Percentiles rank a stretch among this genome's conserved stretches.
Evolutionary conservation across 2,797 vertebrate species (phyloP).

Genomic region (Pseudochromis fuscus): DNA sequence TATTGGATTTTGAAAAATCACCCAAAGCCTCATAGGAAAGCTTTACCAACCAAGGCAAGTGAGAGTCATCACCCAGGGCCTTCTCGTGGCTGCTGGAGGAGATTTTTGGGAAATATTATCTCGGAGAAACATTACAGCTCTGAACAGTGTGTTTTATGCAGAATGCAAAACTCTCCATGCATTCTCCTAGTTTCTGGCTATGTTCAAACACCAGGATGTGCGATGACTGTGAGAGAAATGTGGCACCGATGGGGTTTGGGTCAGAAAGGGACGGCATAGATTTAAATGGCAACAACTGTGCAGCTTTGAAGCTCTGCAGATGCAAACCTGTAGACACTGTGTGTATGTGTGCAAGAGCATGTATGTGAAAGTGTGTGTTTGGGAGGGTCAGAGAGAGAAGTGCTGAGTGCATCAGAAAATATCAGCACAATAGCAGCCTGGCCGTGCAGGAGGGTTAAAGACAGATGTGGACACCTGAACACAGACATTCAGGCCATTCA

Average conservation of each 20-base stretch:
- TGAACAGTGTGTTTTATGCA: constrained; percentile 67
- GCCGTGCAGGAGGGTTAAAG: constrained; percentile 38
- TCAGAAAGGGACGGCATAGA: constrained; percentile 42
- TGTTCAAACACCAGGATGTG: constrained; percentile 40
- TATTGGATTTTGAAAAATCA: constrained; percentile 66
- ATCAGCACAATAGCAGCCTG: constrained; percentile 29
- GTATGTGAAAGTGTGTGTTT: constrained; percentile 2
- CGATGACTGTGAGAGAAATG: constrained; percentile 32
- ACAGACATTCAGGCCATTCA: constrained; percentile 17
- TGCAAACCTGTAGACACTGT: background rate
- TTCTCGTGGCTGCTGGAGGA: constrained; percentile 46
- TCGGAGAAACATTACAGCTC: constrained; percentile 62
- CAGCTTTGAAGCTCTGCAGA: constrained; percentile 29
- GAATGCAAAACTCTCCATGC: constrained; percentile 50
- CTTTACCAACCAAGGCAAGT: constrained; percentile 41
- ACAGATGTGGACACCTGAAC: constrained; percentile 25
- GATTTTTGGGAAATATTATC: constrained; percentile 69
- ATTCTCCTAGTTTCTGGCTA: constrained; percentile 41
- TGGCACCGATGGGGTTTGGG: constrained; percentile 43
- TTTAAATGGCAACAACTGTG: constrained; percentile 37
- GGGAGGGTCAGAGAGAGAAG: background rate
- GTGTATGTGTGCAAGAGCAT: background rate
- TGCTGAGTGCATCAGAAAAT: constrained; percentile 39
- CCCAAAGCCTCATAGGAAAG: constrained; percentile 43
- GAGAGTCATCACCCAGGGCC: constrained; percentile 62